phyloP scores from a whole-genome alignment of 2,113 vertebrate species.

The Thunnus maccoyii region DNA sequence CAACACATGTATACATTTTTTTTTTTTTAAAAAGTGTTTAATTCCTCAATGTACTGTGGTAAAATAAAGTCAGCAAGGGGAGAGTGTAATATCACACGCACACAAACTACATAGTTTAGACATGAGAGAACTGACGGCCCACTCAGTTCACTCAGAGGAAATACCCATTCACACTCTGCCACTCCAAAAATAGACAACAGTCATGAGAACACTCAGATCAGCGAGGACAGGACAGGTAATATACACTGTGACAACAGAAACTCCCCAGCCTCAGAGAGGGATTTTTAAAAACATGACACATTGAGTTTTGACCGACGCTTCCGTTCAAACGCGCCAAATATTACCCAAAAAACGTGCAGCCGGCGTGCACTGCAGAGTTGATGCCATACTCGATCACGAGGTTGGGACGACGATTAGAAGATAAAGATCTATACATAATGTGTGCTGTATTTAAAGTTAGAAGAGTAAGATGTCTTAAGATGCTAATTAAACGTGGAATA shows the following conservation, averaged over 20 bases:
- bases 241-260: slow-evolving; percentile 26
- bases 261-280: slow-evolving; percentile 26
- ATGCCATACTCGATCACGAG: too few species aligned
- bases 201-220: slow-evolving; percentile 18
- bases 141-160: slow-evolving; percentile 25
- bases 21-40: too few species aligned
- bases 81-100: neutral
- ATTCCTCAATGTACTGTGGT: too few species aligned
- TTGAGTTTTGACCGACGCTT: neutral
- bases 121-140: neutral
- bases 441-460: neutral
- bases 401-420: too few species aligned
- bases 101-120: neutral
- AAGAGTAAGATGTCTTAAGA: neutral
- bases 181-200: slow-evolving; percentile 11
- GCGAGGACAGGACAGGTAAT: neutral
- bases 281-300: slow-evolving; percentile 9
- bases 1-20: too few species aligned
- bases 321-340: neutral
- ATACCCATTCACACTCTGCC: slow-evolving; percentile 11
- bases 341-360: neutral
- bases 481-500: neutral
- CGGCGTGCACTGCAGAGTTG: too few species aligned
- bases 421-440: too few species aligned
- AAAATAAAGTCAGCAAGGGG: neutral